These are phyloP conservation scores for Bujurquina vittata DNA, from an alignment of 2,113 vertebrate genomes.

Conservation along the genomic window DNA sequence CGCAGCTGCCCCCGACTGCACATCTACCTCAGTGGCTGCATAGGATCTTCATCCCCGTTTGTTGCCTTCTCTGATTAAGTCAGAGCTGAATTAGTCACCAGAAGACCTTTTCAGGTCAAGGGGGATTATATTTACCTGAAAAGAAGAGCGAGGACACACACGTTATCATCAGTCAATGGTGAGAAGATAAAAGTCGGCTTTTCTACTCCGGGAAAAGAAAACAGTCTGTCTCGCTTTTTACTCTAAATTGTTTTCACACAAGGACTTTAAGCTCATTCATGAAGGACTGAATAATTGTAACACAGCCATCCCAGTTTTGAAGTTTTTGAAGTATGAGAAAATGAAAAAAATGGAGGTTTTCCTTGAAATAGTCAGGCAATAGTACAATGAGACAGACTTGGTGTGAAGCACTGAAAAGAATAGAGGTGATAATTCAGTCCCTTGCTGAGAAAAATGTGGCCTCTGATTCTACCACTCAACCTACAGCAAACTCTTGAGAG, in stretches of 20 bases:
- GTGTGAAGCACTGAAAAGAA: neutral
- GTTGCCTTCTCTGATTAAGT: neutral
- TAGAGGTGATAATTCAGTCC: neutral
- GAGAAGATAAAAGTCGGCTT: neutral
- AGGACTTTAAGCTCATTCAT: neutral
- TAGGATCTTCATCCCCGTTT: neutral
- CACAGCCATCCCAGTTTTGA: neutral
- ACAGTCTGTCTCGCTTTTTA: neutral
- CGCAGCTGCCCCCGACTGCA: neutral
- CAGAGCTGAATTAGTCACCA: neutral
- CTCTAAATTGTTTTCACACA: neutral
- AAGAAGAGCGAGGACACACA: neutral
- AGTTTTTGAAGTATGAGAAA: neutral
- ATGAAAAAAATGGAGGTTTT: neutral
- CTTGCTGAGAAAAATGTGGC: slow-evolving; percentile 3
- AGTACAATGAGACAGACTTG: neutral
- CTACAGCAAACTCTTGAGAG: neutral
- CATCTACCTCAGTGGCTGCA: neutral
- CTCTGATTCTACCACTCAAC: neutral
- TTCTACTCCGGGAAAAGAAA: neutral
- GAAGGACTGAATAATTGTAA: neutral
- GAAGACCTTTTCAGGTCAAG: neutral
- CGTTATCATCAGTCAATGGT: neutral
- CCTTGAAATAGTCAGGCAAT: neutral
- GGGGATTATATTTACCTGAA: neutral